Percentiles rank a stretch among this genome's conserved stretches.
These are phyloP conservation scores for Drosophila persimilis DNA, from an alignment of 1,140 invertebrate species.

Conservation along the genomic window DNA sequence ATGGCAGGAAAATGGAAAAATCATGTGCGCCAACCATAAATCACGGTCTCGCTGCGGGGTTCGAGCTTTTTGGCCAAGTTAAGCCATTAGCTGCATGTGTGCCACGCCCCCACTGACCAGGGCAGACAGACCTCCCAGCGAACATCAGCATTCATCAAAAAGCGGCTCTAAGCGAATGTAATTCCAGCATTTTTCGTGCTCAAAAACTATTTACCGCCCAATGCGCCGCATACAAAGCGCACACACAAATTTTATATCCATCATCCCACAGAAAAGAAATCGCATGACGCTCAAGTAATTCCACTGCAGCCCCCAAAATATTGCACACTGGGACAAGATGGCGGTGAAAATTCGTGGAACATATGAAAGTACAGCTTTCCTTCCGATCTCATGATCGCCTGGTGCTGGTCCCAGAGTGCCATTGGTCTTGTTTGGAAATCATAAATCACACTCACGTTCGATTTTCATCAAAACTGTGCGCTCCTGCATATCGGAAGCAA, in stretches of 20 bases:
- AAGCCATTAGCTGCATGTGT: constrained; percentile 68
- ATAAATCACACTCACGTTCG: constrained; percentile 84
- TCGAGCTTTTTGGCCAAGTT: constrained; percentile 19
- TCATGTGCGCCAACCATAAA: constrained; percentile 57
- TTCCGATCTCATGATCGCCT: not conserved
- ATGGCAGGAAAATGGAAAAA: constrained; percentile 46
- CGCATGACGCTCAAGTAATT: constrained; percentile 61
- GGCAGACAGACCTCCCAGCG: not conserved
- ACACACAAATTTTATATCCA: constrained; percentile 39
- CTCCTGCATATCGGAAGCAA: constrained; percentile 83
- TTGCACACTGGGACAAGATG: constrained; percentile 26
- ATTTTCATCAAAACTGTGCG: constrained; percentile 84
- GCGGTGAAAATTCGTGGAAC: not conserved
- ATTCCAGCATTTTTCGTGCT: constrained; percentile 63
- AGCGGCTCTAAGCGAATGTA: constrained; percentile 45
- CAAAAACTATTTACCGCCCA: constrained; percentile 73
- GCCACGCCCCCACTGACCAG: constrained; percentile 31
- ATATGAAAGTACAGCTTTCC: not conserved
- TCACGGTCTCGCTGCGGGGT: constrained; percentile 32
- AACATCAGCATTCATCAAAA: constrained; percentile 34
- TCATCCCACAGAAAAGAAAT: constrained; percentile 12
- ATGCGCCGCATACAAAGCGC: constrained; percentile 62
- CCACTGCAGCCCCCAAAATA: constrained; percentile 29
- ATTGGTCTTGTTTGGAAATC: constrained; percentile 46
- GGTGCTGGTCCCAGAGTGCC: constrained; percentile 28